Base-by-base conservation (phyloP, 2,888 invertebrate species). In the Chironomus tentans region DNA sequence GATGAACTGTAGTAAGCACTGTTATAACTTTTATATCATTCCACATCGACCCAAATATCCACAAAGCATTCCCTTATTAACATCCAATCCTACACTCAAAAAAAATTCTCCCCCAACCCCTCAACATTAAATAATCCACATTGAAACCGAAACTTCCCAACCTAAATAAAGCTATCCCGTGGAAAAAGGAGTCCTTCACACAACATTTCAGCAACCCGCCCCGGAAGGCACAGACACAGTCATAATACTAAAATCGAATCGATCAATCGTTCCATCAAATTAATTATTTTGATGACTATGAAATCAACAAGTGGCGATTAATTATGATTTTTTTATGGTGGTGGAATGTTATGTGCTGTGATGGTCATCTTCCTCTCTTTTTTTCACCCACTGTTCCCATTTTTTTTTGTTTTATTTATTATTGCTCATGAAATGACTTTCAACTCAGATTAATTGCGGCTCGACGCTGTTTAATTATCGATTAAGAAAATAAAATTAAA, bases 281-380 rank as follows among this genome's bases (percentile, higher is more conserved):
- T 65, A 65, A 65, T 65, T 65, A 65, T 65, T 65, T 65, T 65
- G 65, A 65, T 65, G 65, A 24, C 65, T 65, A 10, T 12, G 24
- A 71, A 72, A 72, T 72, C 72, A 72, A 72, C 72, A 72, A 72
- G 72, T 72, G 72, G 72, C 72, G 21, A 72, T 72, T 72, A 72
- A 72, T 72, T 72, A 72, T 61, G 72, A 72, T 72, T 72, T 72
- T 72, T 72, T 50, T 56, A 56, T 28, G 65, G 13, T 65, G 22
- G 18, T 22, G 46, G 10, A 15, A 68, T 46, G n/a, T 24, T 65
- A 22, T 65, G 65, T 62, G 62, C 62, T 21, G 22, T 24, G 12
- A 65, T 21, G 22, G 65, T 65, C 24, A 24, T 24, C 65, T 21
- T 24, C 3, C 24, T 65, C 65, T 3, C 56, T 56, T 15, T 13